These are phyloP conservation scores for Antechinus flavipes DNA, from an alignment of 2,113 vertebrate genomes.

Conservation along the genomic window DNA sequence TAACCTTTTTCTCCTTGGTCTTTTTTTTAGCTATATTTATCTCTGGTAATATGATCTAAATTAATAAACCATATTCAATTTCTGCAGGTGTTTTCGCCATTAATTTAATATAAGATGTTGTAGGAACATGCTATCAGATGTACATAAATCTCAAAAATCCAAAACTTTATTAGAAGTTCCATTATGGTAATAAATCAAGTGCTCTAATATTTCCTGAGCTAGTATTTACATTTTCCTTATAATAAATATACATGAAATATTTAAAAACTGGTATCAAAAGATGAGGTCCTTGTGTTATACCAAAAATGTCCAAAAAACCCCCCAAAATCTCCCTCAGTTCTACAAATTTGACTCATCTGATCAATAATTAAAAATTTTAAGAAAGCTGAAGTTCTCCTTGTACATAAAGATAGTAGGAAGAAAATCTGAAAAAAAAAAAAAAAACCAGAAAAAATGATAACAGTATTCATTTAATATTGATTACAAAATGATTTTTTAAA, in stretches of 20 bases:
- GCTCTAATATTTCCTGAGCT: neutral
- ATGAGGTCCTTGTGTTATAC: conserved; percentile 32
- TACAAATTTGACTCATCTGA: conserved; percentile 1
- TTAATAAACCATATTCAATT: conserved; percentile 76
- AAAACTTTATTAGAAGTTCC: conserved; percentile 57
- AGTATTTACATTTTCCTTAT: conserved; percentile 13
- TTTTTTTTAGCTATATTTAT: conserved; percentile 79
- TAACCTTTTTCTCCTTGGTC: conserved; percentile 83
- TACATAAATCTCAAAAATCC: conserved; percentile 72
- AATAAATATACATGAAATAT: conserved; percentile 7
- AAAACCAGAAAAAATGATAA: neutral
- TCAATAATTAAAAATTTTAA: conserved; percentile 28
- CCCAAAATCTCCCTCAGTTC: neutral
- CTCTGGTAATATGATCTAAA: conserved; percentile 69
- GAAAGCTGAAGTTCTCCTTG: conserved; percentile 35
- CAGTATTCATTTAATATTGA: neutral
- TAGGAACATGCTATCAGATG: conserved; percentile 57
- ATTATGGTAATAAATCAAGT: conserved; percentile 40
- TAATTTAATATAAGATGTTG: conserved; percentile 67
- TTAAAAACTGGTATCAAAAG: conserved; percentile 33
- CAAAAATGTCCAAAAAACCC: neutral
- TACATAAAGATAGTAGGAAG: conserved; percentile 9
- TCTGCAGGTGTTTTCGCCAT: conserved; percentile 78
- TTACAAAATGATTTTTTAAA: neutral
- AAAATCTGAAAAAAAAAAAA: neutral